These are phyloP conservation scores for Prunella strophiata DNA, from an alignment of 2,797 vertebrate genomes.

Conservation along the genomic window DNA sequence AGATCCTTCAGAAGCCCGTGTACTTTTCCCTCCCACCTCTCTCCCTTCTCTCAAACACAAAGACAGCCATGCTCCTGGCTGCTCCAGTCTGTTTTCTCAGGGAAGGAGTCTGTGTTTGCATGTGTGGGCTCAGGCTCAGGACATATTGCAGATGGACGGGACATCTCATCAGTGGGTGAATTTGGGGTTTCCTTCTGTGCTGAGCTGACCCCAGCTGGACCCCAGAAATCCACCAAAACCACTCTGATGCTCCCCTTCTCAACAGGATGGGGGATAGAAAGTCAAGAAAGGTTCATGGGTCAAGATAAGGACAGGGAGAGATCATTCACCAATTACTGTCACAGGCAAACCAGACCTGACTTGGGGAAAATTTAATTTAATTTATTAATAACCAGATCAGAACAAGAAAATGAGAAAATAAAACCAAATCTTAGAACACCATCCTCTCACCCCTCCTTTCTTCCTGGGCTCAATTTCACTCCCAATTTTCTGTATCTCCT, in stretches of 20 bases:
- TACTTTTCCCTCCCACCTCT: conserved; percentile 63
- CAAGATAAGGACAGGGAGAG: not conserved
- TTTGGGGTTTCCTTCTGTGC: not conserved
- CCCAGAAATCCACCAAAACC: not conserved
- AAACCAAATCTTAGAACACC: not conserved
- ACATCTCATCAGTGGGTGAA: not conserved
- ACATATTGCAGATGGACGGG: not conserved
- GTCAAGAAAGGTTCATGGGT: not conserved
- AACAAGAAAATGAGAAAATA: not conserved
- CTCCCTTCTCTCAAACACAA: conserved; percentile 11
- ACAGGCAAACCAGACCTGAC: not conserved
- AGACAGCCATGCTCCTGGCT: not conserved
- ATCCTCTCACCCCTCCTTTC: not conserved
- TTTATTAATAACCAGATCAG: not conserved
- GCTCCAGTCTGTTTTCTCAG: not conserved
- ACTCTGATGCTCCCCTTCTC: not conserved
- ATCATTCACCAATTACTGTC: not conserved
- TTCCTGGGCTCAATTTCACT: not conserved
- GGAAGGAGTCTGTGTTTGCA: conserved; percentile 8
- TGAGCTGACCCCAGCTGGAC: not conserved
- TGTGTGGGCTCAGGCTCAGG: conserved; percentile 26
- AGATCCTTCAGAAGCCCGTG: conserved; percentile 17
- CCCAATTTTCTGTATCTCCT: not conserved
- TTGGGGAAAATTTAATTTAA: not conserved
- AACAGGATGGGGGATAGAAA: not conserved